Conservation (phyloP, 1,140 invertebrate genomes). For the Solenopsis invicta region DNA sequence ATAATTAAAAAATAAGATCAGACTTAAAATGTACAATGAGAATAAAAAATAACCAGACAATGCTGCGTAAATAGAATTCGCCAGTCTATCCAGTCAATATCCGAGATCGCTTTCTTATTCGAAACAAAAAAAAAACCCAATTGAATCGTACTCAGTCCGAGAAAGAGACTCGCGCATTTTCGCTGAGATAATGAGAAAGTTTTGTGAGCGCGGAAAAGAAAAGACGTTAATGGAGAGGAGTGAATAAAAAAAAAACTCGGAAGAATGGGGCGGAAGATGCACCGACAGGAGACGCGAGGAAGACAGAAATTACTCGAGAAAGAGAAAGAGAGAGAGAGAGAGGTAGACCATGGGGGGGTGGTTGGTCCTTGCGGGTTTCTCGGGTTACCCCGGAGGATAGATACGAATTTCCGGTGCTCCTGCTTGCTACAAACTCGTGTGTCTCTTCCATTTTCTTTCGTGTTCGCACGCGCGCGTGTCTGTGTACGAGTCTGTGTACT, state of each 20-base stretch:
- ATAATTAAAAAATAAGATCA: slow-evolving; percentile 26
- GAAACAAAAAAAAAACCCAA: slow-evolving; percentile 34
- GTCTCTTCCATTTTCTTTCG: slow-evolving; percentile 45
- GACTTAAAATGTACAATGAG: neutral
- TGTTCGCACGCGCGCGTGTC: neutral
- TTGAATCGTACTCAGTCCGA: slow-evolving; percentile 44
- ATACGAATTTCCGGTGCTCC: slow-evolving; percentile 70
- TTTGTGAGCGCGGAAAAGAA: slow-evolving; percentile 58
- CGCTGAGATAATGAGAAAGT: slow-evolving; percentile 72
- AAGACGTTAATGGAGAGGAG: slow-evolving; percentile 67
- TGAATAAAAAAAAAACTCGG: slow-evolving; percentile 46
- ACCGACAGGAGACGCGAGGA: slow-evolving; percentile 42
- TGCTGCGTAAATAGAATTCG: slow-evolving; percentile 29
- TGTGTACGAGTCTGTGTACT: neutral
- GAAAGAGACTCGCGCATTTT: slow-evolving; percentile 59
- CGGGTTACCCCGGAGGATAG: slow-evolving; percentile 54
- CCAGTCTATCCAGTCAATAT: neutral
- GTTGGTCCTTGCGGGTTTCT: slow-evolving; percentile 67
- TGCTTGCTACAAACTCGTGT: slow-evolving; percentile 42
- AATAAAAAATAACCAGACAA: slow-evolving; percentile 40
- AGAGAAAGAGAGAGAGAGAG: neutral
- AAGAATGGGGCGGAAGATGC: neutral
- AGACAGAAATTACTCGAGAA: slow-evolving; percentile 60
- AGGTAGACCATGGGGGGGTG: slow-evolving; percentile 57
- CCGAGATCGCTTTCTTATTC: slow-evolving; percentile 20